A percentile compares a stretch with the other conserved stretches of the same genome.
phyloP scores from a whole-genome alignment of 2,888 invertebrate genomes.

The Oasisia sp. region DNA sequence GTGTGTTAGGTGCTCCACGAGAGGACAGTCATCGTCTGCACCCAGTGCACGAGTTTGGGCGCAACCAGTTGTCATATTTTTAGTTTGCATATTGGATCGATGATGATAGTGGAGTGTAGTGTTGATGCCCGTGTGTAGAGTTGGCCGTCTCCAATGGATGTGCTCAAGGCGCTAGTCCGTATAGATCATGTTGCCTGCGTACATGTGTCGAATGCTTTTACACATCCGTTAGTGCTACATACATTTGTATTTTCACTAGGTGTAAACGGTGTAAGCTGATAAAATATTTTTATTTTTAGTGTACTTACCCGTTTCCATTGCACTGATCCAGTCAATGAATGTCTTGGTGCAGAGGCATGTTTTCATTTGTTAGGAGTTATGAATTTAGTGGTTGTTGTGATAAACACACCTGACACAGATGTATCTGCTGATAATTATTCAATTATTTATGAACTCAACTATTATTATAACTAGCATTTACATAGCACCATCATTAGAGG shows the following conservation, averaged over 20 bases:
- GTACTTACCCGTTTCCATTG: neutral
- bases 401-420: neutral
- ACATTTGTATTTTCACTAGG: too few species aligned
- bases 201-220: neutral
- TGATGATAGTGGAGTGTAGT: neutral
- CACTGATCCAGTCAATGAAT: neutral
- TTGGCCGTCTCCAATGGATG: neutral
- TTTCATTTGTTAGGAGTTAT: neutral
- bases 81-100: neutral
- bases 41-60: neutral
- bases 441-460: too few species aligned
- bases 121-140: neutral
- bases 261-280: neutral
- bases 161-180: neutral
- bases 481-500: too few species aligned
- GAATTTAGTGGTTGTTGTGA: neutral
- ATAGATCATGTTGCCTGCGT: slow-evolving; percentile 1
- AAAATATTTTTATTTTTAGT: neutral
- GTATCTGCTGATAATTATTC: neutral
- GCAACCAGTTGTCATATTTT: slow-evolving; percentile 2
- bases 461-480: too few species aligned
- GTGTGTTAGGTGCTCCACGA: neutral
- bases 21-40: neutral
- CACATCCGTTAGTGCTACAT: neutral
- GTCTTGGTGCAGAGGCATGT: neutral